Evolutionary conservation across 2,797 vertebrate genomes (phyloP).

Genomic region (Ibycter americanus): DNA sequence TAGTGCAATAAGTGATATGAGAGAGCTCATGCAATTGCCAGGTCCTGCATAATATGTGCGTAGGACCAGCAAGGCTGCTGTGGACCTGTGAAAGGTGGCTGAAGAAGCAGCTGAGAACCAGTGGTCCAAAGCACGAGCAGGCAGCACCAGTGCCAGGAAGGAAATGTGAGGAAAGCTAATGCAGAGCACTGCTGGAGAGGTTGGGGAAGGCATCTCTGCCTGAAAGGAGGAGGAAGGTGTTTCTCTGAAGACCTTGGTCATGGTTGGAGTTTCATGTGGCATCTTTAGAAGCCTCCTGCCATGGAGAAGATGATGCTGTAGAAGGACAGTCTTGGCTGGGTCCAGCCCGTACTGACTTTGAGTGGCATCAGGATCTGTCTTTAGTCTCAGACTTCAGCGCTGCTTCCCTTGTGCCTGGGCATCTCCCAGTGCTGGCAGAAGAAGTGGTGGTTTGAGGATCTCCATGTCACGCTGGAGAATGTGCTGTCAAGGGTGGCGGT

Average conservation of each 20-base stretch:
- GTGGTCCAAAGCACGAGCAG: accelerated
- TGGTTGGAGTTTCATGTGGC: background rate
- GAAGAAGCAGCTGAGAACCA: background rate
- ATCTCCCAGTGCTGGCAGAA: background rate
- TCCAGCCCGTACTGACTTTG: accelerated
- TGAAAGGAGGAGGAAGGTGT: background rate
- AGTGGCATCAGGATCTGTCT: background rate
- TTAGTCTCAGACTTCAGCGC: background rate
- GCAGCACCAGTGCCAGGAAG: accelerated
- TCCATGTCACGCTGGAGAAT: accelerated
- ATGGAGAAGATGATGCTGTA: background rate
- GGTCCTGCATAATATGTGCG: background rate
- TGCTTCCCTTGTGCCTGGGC: background rate
- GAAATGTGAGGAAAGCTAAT: background rate
- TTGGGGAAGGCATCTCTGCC: background rate
- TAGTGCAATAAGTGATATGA: accelerated
- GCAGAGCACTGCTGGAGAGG: background rate
- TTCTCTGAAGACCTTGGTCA: background rate
- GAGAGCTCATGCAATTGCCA: background rate
- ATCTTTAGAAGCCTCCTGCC: background rate
- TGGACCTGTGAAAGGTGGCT: background rate
- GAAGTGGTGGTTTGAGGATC: background rate
- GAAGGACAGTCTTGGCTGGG: background rate
- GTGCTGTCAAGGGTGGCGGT: background rate
- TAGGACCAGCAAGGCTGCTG: accelerated